Evolutionary conservation across 2,888 invertebrate species (phyloP).

Genomic region (Pegoplata infirma): DNA sequence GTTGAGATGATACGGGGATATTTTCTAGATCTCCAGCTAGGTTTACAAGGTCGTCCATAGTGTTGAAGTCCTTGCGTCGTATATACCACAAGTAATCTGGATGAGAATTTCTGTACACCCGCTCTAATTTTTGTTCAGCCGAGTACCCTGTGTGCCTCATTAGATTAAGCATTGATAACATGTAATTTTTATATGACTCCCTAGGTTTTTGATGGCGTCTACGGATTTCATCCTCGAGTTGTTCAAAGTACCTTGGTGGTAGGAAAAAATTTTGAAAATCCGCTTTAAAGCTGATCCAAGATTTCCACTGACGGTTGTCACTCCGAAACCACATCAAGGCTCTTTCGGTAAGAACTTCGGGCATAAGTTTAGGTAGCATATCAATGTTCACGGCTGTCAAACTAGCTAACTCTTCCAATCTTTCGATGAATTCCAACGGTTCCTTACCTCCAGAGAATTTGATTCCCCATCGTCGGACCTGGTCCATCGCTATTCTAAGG

Average conservation of each 20-base stretch:
- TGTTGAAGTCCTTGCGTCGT: conserved; percentile 1
- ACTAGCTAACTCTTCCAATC: conserved; percentile 15
- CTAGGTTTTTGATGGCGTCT: background rate
- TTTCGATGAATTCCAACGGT: background rate
- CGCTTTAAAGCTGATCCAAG: background rate
- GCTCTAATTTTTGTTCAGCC: conserved; percentile 31
- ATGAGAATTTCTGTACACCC: conserved; percentile 4
- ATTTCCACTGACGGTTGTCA: background rate
- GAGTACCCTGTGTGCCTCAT: conserved; percentile 5
- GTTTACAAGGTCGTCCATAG: background rate
- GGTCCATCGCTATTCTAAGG: background rate
- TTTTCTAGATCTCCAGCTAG: conserved; percentile 17
- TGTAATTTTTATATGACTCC: conserved; percentile 1
- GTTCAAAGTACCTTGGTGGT: conserved; percentile 11
- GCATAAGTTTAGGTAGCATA: conserved; percentile 12
- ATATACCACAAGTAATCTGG: conserved; percentile 30
- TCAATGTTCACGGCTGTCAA: background rate
- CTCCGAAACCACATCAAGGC: conserved; percentile 22
- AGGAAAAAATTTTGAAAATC: conserved; percentile 17
- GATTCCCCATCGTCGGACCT: conserved; percentile 5
- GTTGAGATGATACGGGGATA: background rate
- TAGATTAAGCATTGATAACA: background rate
- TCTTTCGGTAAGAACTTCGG: background rate
- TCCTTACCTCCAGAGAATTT: conserved; percentile 7
- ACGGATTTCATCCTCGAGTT: conserved; percentile 21